Percentiles rank a stretch among this genome's conserved stretches.
These are phyloP conservation scores for Dasyurus viverrinus DNA, from an alignment of 2,113 vertebrate species.

Conservation along the genomic window DNA sequence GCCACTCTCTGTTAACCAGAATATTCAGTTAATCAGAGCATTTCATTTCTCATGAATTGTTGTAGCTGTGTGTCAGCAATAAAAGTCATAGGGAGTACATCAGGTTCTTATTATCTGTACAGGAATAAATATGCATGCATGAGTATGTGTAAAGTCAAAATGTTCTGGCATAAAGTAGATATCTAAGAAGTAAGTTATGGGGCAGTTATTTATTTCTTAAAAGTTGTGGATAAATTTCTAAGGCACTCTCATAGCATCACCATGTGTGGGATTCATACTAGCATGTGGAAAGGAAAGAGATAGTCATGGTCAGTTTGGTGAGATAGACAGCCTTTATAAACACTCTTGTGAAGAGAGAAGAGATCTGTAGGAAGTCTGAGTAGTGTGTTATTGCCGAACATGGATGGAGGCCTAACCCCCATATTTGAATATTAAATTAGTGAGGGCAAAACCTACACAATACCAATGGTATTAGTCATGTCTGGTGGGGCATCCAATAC, in stretches of 20 bases:
- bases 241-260: constrained; percentile 73
- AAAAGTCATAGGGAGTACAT: constrained; percentile 62
- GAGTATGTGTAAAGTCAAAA: constrained; percentile 71
- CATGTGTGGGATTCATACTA: constrained; percentile 80
- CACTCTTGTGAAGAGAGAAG: constrained; percentile 55
- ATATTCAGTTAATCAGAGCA: constrained; percentile 10
- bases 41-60: neutral
- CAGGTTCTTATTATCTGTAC: constrained; percentile 75
- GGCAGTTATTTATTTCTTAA: constrained; percentile 76
- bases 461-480: constrained; percentile 88
- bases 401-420: constrained; percentile 74
- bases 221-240: constrained; percentile 79
- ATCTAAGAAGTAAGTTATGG: constrained; percentile 78
- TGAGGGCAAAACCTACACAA: constrained; percentile 84
- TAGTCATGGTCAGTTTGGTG: constrained; percentile 51
- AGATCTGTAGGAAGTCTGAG: constrained; percentile 69
- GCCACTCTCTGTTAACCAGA: constrained; percentile 15
- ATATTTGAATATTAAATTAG: constrained; percentile 86
- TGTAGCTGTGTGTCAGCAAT: constrained; percentile 61
- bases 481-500: constrained; percentile 86
- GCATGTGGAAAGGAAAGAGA: constrained; percentile 69
- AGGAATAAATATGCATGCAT: constrained; percentile 64
- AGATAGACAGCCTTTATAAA: constrained; percentile 68
- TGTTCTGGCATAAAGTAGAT: constrained; percentile 79
- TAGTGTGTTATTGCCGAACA: constrained; percentile 64